Percentiles rank a stretch among this genome's conserved stretches.
Conservation (phyloP, 2,888 invertebrate genomes). For the Boloria selene region DNA sequence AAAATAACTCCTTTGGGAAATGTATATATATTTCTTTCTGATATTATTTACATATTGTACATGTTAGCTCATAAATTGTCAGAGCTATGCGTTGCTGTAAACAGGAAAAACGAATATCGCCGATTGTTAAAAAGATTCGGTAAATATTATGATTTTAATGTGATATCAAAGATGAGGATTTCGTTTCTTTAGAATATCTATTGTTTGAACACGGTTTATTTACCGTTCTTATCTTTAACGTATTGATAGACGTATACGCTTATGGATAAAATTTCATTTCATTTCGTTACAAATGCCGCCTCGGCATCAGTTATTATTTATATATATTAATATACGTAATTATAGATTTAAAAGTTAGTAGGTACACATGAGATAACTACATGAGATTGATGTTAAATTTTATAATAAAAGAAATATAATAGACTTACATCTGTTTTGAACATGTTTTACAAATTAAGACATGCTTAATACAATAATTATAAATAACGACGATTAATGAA, state of each 20-base stretch:
- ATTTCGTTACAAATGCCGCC: no score
- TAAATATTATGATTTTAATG: constrained; percentile 28
- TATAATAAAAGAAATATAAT: no score
- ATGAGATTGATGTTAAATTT: no score
- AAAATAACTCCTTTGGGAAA: no score
- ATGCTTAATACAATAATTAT: constrained; percentile 8
- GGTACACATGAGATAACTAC: no score
- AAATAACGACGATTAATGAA: constrained; percentile 16
- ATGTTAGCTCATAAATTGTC: constrained; percentile 1
- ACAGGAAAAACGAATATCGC: background rate
- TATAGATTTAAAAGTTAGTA: no score
- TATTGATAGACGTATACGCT: no score
- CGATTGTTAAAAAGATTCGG: background rate
- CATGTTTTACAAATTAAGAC: constrained; percentile 2
- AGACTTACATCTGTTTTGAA: background rate
- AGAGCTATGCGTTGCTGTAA: background rate
- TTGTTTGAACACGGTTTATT: background rate
- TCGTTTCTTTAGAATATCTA: constrained; percentile 14
- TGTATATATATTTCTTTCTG: background rate
- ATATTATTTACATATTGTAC: constrained; percentile 4
- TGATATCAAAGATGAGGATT: constrained; percentile 33
- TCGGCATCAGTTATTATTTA: no score
- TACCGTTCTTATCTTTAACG: no score
- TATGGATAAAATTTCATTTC: no score
- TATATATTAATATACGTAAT: no score